Evolutionary conservation across 1,140 invertebrate genomes (phyloP).

Genomic region (Pomacea maculata): DNA sequence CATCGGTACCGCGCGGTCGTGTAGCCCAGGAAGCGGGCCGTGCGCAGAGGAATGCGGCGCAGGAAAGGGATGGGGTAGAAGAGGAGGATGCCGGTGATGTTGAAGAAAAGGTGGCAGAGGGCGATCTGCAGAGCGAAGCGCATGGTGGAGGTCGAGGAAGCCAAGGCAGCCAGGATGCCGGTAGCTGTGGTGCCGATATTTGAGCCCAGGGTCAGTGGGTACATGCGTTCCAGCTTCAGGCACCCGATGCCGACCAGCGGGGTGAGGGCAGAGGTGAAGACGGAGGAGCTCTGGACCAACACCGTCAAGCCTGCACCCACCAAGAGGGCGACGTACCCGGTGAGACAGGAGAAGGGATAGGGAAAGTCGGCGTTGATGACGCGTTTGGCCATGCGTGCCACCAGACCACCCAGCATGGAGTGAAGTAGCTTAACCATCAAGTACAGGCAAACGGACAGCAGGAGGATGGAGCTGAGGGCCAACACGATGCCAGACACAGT

Average conservation of each 20-base stretch:
- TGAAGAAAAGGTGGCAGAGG: conserved; percentile 73
- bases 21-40: conserved; percentile 68
- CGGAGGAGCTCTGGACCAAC: conserved; percentile 73
- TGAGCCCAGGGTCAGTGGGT: conserved; percentile 72
- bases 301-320: conserved; percentile 72
- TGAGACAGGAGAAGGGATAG: conserved; percentile 64
- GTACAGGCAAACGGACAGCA: conserved; percentile 69
- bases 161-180: conserved; percentile 69
- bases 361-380: conserved; percentile 70
- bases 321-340: conserved; percentile 72
- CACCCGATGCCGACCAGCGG: conserved; percentile 74
- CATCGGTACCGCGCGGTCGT: conserved; percentile 69
- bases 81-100: conserved; percentile 71
- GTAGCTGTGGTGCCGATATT: conserved; percentile 75
- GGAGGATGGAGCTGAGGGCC: conserved; percentile 66
- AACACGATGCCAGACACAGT: conserved; percentile 66
- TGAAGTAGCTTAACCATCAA: conserved; percentile 72
- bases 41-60: conserved; percentile 69
- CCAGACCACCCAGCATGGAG: conserved; percentile 65
- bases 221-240: conserved; percentile 71
- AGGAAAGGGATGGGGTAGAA: conserved; percentile 73
- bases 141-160: conserved; percentile 61
- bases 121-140: conserved; percentile 70
- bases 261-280: conserved; percentile 74
- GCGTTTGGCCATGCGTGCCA: conserved; percentile 68